A percentile compares a stretch with the other conserved stretches of the same genome.
Conservation (phyloP, 2,888 invertebrate species). For the Andrena haemorrhoa region DNA sequence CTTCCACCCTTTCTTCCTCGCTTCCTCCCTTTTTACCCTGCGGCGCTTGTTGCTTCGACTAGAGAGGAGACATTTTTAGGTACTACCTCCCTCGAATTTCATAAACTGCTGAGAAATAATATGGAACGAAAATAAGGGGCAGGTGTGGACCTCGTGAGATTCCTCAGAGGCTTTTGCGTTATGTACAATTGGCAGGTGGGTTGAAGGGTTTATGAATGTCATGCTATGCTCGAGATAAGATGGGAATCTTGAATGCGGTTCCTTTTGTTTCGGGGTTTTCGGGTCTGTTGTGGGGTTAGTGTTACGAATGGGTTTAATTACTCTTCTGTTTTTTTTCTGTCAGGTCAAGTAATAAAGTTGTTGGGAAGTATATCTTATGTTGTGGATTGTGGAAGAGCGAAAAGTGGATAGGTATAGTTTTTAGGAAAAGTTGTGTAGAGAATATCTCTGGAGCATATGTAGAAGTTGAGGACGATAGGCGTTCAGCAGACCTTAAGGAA, state of each 20-base stretch:
- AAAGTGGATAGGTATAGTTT: too few species aligned
- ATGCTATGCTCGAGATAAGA: background rate
- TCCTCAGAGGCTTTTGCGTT: conserved; percentile 21
- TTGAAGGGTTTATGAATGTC: conserved; percentile 1
- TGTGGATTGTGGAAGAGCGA: too few species aligned
- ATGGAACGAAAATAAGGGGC: conserved; percentile 23
- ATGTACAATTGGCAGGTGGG: conserved; percentile 56
- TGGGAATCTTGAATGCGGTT: background rate
- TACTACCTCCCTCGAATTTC: conserved; percentile 13
- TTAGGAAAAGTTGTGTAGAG: too few species aligned
- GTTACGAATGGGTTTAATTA: too few species aligned
- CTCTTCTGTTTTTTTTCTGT: too few species aligned
- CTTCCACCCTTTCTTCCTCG: background rate
- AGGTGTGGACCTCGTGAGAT: conserved; percentile 25
- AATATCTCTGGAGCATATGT: too few species aligned
- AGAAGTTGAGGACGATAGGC: too few species aligned
- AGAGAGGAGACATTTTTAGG: too few species aligned
- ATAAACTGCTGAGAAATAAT: conserved; percentile 39
- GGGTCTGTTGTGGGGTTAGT: background rate
- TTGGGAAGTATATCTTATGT: too few species aligned
- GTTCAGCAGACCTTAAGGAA: too few species aligned
- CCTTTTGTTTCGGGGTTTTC: background rate
- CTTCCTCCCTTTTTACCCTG: background rate
- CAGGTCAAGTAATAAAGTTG: too few species aligned
- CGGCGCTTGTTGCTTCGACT: background rate